These are phyloP conservation scores for Alectoris magna DNA, from an alignment of 2,797 vertebrate species.

Conservation along the genomic window DNA sequence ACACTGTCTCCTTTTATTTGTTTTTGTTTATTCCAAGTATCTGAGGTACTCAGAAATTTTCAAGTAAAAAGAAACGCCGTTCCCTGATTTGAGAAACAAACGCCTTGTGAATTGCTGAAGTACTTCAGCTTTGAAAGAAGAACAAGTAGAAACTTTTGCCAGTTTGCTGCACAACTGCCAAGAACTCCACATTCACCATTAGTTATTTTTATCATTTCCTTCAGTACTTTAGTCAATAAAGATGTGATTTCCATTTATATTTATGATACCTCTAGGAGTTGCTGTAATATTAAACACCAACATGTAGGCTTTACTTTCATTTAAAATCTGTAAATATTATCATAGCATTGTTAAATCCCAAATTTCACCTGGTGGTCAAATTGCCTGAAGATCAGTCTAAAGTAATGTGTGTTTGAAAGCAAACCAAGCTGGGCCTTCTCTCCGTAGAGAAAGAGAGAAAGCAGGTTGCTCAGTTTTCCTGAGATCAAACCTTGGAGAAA, in stretches of 20 bases:
- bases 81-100: neutral
- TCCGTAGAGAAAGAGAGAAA: neutral
- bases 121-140: constrained; percentile 4
- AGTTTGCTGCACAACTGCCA: neutral
- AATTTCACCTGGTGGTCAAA: neutral
- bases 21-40: neutral
- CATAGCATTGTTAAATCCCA: neutral
- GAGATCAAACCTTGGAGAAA: neutral
- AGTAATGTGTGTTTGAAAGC: neutral
- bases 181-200: neutral
- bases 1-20: neutral
- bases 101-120: neutral
- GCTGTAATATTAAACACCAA: neutral
- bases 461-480: neutral
- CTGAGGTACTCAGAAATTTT: neutral
- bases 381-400: neutral
- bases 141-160: neutral
- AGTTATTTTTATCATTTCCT: constrained; percentile 6
- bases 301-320: neutral
- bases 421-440: neutral
- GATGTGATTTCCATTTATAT: neutral
- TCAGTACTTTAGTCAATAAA: neutral
- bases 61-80: neutral
- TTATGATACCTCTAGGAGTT: fast-evolving
- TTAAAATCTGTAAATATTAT: neutral